Conservation (phyloP, 2,113 vertebrate genomes). For the Podarcis cretensis region DNA sequence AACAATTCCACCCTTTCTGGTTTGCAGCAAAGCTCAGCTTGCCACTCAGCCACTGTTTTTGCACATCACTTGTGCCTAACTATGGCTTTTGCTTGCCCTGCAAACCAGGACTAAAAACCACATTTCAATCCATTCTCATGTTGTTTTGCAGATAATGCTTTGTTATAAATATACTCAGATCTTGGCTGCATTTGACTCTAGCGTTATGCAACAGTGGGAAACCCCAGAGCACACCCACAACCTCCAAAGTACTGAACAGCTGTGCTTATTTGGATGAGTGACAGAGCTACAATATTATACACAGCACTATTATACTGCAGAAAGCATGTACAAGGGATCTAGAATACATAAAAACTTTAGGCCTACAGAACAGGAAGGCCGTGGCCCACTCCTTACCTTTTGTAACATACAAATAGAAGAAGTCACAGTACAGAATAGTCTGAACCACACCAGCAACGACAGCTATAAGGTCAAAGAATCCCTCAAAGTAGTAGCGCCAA, state of each 20-base stretch:
- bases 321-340: neutral
- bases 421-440: conserved; percentile 99
- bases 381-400: conserved; percentile 84
- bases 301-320: neutral
- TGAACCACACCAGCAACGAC: conserved; percentile 97
- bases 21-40: no score
- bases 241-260: no score
- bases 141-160: neutral
- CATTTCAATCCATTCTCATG: no score
- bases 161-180: neutral
- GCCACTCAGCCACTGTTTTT: neutral
- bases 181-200: no score
- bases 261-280: no score
- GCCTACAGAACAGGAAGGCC: no score
- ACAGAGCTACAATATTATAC: no score
- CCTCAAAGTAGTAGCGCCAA: conserved; percentile 99
- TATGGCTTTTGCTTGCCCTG: neutral
- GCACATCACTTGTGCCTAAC: no score
- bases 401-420: conserved; percentile 99
- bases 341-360: neutral
- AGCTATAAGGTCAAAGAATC: conserved; percentile 98
- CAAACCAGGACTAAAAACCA: neutral
- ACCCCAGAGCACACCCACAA: no score
- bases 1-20: neutral
- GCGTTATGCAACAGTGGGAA: no score